Percentiles rank a stretch among this genome's conserved stretches.
Evolutionary conservation across 1,140 invertebrate species (phyloP).

Genomic region (Elymnias hypermnestra): DNA sequence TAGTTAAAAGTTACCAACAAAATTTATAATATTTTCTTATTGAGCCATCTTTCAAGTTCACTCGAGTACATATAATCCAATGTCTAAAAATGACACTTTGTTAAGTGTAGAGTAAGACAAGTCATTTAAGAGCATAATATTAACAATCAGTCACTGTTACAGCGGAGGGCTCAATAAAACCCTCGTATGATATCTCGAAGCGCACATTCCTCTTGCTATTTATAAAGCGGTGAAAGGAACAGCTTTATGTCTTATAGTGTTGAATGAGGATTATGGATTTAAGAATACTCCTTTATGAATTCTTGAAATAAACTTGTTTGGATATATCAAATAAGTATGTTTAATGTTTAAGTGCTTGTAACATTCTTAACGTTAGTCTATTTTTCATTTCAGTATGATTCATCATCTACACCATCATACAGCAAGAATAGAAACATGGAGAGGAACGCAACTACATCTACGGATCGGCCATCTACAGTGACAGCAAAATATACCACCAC

Average conservation of each 20-base stretch:
- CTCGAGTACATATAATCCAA: too few species aligned
- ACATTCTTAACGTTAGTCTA: too few species aligned
- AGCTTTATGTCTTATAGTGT: constrained; percentile 47
- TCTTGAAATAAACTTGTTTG: too few species aligned
- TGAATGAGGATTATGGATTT: constrained; percentile 47
- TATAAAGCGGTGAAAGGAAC: constrained; percentile 51
- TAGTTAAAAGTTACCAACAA: too few species aligned
- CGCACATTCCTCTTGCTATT: constrained; percentile 55
- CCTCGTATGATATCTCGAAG: constrained; percentile 39
- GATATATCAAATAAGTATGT: too few species aligned
- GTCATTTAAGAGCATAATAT: too few species aligned
- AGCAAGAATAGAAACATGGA: constrained; percentile 46
- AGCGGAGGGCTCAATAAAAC: constrained; percentile 48
- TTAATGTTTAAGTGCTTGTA: too few species aligned
- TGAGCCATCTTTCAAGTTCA: too few species aligned
- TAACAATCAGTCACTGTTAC: constrained; percentile 46
- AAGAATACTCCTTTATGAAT: constrained; percentile 21
- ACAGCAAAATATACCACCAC: constrained; percentile 61
- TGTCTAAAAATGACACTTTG: too few species aligned
- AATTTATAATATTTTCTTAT: too few species aligned
- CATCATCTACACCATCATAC: constrained; percentile 40
- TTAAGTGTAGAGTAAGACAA: too few species aligned
- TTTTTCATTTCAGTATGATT: too few species aligned
- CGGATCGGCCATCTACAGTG: constrained; percentile 52
- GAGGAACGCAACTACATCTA: constrained; percentile 28